Conservation (phyloP, 2,888 invertebrate genomes). For the Cerastoderma edule region DNA sequence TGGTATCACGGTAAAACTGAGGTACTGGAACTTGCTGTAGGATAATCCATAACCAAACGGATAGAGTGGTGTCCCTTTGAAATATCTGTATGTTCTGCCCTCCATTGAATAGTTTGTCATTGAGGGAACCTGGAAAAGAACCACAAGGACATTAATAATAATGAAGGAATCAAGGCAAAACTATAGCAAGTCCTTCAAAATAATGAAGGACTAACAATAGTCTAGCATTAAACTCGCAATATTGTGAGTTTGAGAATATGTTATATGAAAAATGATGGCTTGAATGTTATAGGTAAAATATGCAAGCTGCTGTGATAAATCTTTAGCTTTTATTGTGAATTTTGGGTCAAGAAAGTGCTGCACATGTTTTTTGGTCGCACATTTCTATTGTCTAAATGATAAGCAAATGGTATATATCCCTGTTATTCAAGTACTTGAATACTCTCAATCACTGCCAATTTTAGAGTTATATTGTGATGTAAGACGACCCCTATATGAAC, state of each 20-base stretch:
- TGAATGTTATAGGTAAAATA: not conserved
- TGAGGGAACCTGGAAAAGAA: slow-evolving; percentile 59
- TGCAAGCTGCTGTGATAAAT: not conserved
- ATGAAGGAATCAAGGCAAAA: not conserved
- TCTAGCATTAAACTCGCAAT: not conserved
- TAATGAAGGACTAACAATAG: not conserved
- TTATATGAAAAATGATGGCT: not conserved
- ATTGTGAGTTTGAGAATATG: not conserved
- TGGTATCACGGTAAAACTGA: slow-evolving; percentile 31
- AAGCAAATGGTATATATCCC: too few species aligned
- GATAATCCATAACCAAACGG: slow-evolving; percentile 76
- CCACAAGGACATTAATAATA: not conserved
- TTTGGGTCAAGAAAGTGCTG: too few species aligned
- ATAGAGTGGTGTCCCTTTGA: slow-evolving; percentile 67
- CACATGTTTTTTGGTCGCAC: too few species aligned
- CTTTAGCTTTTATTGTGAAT: too few species aligned
- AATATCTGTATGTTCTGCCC: slow-evolving; percentile 80
- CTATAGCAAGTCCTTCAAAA: not conserved
- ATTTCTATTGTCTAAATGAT: too few species aligned
- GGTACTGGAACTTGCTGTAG: slow-evolving; percentile 66
- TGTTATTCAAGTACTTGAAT: too few species aligned
- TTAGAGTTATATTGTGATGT: too few species aligned
- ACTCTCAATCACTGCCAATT: too few species aligned
- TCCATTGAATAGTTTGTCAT: slow-evolving; percentile 75
- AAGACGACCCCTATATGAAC: too few species aligned